These are phyloP conservation scores for Drosophila obscura DNA, from an alignment of 1,140 invertebrate species.

Conservation along the genomic window DNA sequence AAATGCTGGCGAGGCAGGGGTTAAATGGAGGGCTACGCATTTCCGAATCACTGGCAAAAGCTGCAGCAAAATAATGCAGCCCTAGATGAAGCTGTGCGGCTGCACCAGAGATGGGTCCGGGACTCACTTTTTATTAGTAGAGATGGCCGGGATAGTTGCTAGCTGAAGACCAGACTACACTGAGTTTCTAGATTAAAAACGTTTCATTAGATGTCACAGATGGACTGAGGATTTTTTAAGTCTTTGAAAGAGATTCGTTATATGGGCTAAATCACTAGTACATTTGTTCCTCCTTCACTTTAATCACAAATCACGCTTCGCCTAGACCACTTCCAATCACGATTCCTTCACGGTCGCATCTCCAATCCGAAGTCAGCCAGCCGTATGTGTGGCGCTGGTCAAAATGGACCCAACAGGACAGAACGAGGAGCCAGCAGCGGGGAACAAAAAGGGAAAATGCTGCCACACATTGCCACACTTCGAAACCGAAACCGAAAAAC, in stretches of 20 bases:
- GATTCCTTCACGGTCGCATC: constrained; percentile 18
- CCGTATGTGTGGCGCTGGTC: constrained; percentile 66
- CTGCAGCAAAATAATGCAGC: constrained; percentile 42
- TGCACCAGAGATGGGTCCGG: constrained; percentile 17
- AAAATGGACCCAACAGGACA: constrained; percentile 8
- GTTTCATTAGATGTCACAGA: too few species aligned
- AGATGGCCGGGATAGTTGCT: too few species aligned
- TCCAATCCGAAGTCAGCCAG: constrained; percentile 31
- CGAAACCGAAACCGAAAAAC: constrained; percentile 59
- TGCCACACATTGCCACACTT: constrained; percentile 72
- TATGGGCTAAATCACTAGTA: too few species aligned
- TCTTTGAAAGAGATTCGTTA: too few species aligned
- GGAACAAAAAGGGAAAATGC: constrained; percentile 39
- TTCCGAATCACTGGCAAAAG: constrained; percentile 62
- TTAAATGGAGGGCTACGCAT: constrained; percentile 36
- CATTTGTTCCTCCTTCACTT: too few species aligned
- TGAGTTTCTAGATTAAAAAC: too few species aligned
- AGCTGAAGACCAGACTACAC: too few species aligned
- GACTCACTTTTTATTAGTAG: neutral
- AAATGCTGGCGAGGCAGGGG: constrained; percentile 27
- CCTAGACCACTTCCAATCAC: neutral
- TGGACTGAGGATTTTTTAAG: too few species aligned
- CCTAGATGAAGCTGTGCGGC: constrained; percentile 29
- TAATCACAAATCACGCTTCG: neutral
- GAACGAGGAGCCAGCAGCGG: neutral